Percentiles rank a stretch among this genome's conserved stretches.
These are phyloP conservation scores for Helicoverpa assulta DNA, from an alignment of 2,888 invertebrate species.

Conservation along the genomic window DNA sequence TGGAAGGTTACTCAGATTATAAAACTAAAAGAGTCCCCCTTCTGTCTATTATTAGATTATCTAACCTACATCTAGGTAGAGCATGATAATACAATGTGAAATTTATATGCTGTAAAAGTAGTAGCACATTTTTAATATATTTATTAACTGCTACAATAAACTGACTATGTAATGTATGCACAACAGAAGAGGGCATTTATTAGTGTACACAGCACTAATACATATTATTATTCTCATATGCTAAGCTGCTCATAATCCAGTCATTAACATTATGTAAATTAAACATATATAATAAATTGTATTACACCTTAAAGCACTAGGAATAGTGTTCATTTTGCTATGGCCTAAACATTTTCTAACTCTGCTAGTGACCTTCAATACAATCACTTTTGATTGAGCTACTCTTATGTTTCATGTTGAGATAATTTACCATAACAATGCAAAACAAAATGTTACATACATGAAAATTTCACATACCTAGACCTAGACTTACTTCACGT, in stretches of 20 bases:
- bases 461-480: background rate
- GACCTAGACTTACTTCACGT: no score
- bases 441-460: background rate
- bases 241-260: constrained; percentile 1
- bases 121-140: background rate
- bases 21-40: no score
- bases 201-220: background rate
- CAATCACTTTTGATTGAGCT: constrained; percentile 20
- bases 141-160: background rate
- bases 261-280: constrained; percentile 32
- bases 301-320: background rate
- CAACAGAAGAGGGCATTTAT: background rate
- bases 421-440: constrained; percentile 11
- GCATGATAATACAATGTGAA: background rate
- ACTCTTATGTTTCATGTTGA: constrained; percentile 1
- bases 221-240: background rate
- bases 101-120: background rate
- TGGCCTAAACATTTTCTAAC: constrained; percentile 1
- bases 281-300: constrained; percentile 6
- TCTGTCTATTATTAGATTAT: no score
- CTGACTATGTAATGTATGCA: background rate
- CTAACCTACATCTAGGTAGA: no score
- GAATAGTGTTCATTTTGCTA: constrained; percentile 28
- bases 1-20: no score
- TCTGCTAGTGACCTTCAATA: constrained; percentile 33